A percentile compares a stretch with the other conserved stretches of the same genome.
Evolutionary conservation across 2,797 vertebrate genomes (phyloP).

Genomic region (Ctenosaura bakeri): DNA sequence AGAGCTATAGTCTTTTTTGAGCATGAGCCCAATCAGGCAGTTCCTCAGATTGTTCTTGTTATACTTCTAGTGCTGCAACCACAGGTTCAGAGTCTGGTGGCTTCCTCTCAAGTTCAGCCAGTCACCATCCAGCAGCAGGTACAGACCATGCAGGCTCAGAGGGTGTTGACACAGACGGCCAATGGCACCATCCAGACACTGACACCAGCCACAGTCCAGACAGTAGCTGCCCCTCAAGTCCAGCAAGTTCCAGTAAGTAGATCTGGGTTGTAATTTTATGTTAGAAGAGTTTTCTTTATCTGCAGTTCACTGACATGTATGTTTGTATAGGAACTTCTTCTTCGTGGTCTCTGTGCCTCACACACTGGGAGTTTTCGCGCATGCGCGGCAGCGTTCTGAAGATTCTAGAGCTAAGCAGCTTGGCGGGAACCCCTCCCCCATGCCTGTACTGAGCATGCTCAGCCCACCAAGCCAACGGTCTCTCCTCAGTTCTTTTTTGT

Average conservation of each 20-base stretch:
- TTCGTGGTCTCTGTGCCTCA: too few species aligned
- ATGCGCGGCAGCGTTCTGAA: too few species aligned
- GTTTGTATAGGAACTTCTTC: neutral
- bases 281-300: neutral
- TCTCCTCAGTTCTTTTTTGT: too few species aligned
- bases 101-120: conserved; percentile 92
- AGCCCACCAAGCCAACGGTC: too few species aligned
- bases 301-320: neutral
- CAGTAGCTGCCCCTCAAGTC: conserved; percentile 90
- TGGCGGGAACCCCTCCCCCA: too few species aligned
- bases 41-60: conserved; percentile 49
- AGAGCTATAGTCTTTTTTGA: neutral
- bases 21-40: accelerated
- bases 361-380: too few species aligned
- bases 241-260: conserved; percentile 89
- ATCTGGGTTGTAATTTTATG: neutral
- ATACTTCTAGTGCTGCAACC: conserved; percentile 91
- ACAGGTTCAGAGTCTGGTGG: conserved; percentile 94
- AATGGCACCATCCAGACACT: conserved; percentile 83
- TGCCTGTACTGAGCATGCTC: too few species aligned
- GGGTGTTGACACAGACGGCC: conserved; percentile 89
- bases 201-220: conserved; percentile 85
- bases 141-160: conserved; percentile 84
- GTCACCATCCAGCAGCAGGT: conserved; percentile 95
- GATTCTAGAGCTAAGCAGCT: too few species aligned